Evolutionary conservation across 2,113 vertebrate species (phyloP), one percentile per base, ranked within the genome.

Genomic region (Cranoglanis bouderius): DNA sequence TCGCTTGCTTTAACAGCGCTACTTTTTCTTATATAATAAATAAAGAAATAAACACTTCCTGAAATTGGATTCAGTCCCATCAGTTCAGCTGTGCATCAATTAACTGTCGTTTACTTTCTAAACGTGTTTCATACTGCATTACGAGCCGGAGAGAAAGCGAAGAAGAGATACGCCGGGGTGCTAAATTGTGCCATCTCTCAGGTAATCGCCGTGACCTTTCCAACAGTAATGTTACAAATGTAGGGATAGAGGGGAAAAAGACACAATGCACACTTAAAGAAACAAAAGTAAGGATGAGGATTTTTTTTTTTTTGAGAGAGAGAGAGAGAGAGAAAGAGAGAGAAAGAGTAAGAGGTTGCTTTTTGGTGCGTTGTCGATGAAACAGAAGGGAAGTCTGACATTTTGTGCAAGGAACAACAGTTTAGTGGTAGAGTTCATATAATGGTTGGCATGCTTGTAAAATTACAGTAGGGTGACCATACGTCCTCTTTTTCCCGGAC

Each of bases 401-500:
- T 90, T 75, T 77, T 77, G 26, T 35, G 19, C 5, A 51, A 74
- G 53, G 72, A 61, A 26, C 59, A 46, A 80, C 32, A 43, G 86
- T 81, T 87, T 32, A 18, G 53, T 38, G 21, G 38, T 67, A 18
- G 26, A 57, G 40, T 63, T 1, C 57, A 70, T 9, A 26, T 13
- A 43, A 84, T 85, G 63, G 8, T 29, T 85, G 70, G 53, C 46
- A 55, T 75, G 78, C 46, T 74, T 86, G 53, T 90, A 38, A 88
- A 88, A 55, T 67, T 53, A 43, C 0, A 13, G 16, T 35, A n/a
- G n/a, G n/a, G n/a, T n/a, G n/a, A n/a, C n/a, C n/a, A n/a, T n/a
- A n/a, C n/a, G n/a, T n/a, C n/a, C n/a, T n/a, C n/a, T n/a, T n/a
- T n/a, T n/a, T n/a, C n/a, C n/a, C n/a, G n/a, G n/a, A n/a, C n/a